Percentiles rank a stretch among this genome's conserved stretches.
Conservation (phyloP, 2,888 invertebrate species). For the Ceriagrion tenellum region DNA sequence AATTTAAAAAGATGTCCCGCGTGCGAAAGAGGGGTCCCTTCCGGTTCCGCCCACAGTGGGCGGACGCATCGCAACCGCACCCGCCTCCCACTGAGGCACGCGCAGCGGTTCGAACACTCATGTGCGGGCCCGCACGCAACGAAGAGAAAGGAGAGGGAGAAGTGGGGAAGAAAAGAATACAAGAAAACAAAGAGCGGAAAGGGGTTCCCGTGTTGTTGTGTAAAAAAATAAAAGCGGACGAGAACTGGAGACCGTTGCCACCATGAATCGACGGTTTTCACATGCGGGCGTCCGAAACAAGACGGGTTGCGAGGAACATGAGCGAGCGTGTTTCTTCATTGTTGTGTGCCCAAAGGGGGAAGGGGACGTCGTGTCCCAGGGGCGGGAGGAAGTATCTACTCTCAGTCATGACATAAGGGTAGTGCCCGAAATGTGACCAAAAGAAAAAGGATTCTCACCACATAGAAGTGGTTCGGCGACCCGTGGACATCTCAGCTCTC, state of each 20-base stretch:
- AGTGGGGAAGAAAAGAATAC: neutral
- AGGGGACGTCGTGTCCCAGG: neutral
- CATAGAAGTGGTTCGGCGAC: no score
- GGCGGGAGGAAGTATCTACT: neutral
- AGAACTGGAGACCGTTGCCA: neutral
- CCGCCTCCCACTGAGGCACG: neutral
- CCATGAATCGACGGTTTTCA: slow-evolving; percentile 16
- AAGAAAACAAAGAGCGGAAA: neutral
- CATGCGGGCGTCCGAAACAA: neutral
- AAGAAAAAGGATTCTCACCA: neutral
- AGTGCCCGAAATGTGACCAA: neutral
- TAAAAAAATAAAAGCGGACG: neutral
- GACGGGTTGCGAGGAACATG: neutral
- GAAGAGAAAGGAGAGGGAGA: neutral
- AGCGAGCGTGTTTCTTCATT: neutral
- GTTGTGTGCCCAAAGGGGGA: neutral
- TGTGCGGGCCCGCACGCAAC: neutral
- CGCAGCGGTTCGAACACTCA: neutral
- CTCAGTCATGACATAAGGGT: neutral
- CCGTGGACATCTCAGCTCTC: no score
- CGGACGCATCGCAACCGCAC: neutral
- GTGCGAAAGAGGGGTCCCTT: neutral
- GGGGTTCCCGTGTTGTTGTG: neutral
- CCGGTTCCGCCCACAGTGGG: neutral
- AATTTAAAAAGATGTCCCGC: neutral